Evolutionary conservation across 2,888 invertebrate species (phyloP).

Genomic region (Camptogramma bilineatum): DNA sequence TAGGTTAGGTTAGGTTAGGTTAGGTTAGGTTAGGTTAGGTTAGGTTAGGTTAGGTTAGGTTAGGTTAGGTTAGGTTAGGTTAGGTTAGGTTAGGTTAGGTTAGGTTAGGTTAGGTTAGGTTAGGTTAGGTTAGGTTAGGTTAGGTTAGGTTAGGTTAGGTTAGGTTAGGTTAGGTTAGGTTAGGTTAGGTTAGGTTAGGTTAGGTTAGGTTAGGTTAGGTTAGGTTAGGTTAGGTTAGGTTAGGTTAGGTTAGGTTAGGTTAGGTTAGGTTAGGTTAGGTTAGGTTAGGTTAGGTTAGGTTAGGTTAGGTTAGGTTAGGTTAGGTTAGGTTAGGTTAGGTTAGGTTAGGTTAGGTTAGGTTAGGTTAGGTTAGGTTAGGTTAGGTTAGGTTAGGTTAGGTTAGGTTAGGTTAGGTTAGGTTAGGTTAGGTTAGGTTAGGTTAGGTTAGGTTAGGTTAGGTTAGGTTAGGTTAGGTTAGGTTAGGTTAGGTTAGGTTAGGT

Average conservation of each 20-base stretch:
- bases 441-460: constrained; percentile 7
- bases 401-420: background rate
- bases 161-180: constrained; percentile 25
- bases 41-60: constrained; percentile 38
- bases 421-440: constrained; percentile 12
- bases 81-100: constrained; percentile 28
- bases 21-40: constrained; percentile 33
- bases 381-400: constrained; percentile 13
- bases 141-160: constrained; percentile 35
- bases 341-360: constrained; percentile 17
- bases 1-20: constrained; percentile 39
- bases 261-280: constrained; percentile 30
- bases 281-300: constrained; percentile 38
- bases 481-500: constrained; percentile 37
- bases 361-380: constrained; percentile 6
- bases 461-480: constrained; percentile 15
- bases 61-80: constrained; percentile 28
- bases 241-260: constrained; percentile 19
- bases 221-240: constrained; percentile 16
- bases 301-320: constrained; percentile 38
- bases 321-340: constrained; percentile 31
- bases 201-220: constrained; percentile 23
- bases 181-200: constrained; percentile 26
- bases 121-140: constrained; percentile 25
- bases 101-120: constrained; percentile 28